Percentiles rank a stretch among this genome's conserved stretches.
Conservation (phyloP, 2,113 vertebrate species). For the Pipra filicauda region DNA sequence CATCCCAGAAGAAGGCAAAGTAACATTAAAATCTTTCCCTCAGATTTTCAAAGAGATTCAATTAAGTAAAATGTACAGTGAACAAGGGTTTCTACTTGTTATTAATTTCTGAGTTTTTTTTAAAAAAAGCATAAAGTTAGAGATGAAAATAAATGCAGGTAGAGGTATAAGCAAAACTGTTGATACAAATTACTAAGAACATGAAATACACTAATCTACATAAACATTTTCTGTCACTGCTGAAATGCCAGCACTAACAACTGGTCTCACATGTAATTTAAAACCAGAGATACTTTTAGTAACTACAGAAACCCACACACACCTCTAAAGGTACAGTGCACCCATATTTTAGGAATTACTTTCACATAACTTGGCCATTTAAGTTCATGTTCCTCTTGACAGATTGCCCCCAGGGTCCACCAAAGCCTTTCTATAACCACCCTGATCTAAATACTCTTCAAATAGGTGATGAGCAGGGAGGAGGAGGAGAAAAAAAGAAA, state of each 20-base stretch:
- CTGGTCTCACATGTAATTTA: neutral
- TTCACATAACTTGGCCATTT: neutral
- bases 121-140: neutral
- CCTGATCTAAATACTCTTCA: neutral
- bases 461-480: neutral
- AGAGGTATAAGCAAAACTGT: neutral
- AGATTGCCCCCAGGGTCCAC: neutral
- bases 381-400: neutral
- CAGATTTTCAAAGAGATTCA: neutral
- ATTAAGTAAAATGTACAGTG: neutral
- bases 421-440: neutral
- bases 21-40: neutral
- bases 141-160: neutral
- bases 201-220: neutral
- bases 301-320: neutral
- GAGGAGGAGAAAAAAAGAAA: neutral
- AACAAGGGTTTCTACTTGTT: neutral
- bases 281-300: neutral
- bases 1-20: neutral
- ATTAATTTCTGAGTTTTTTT: neutral
- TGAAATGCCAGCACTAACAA: neutral
- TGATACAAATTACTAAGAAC: neutral
- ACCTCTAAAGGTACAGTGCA: neutral
- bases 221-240: neutral
- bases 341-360: neutral